Base-by-base conservation (phyloP, 2,113 vertebrate genomes). In the Origma solitaria region DNA sequence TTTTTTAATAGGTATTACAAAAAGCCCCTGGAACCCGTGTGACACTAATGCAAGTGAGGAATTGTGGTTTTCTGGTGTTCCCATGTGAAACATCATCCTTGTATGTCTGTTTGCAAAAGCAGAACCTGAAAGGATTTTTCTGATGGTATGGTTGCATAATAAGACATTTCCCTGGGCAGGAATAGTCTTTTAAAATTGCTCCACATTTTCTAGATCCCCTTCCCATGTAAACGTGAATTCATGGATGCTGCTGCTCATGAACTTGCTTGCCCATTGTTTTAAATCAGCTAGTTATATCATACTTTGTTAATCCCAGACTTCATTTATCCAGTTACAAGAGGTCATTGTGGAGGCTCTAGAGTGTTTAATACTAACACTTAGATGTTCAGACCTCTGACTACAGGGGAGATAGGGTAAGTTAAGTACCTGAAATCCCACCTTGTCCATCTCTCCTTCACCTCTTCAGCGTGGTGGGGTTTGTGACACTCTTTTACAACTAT, bases 11-110 rank as follows among this genome's bases (percentile, higher is more conserved):
- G 64, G 57, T 33, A 24, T 10, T 5, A 1, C 5, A 62, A 30
- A 37, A 54, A 21, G 0, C 0, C 8, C 8, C 37, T 35, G 28
- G 10, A 50, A 2, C 7, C 17, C 20, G 22, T 30, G 13, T n/a
- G 49, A 57, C 5, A 22, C 6, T 8, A 37, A 10, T 18, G 13
- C 35, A 71, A 27, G 11, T 37, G 50, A 64, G 9, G 8, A 61
- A 83, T 44, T 22, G 9, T 17, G 14, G 15, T 53, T 91, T 65
- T 81, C 10, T 58, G 8, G 11, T 49, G 13, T 40, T 91, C 7
- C 17, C 7, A 4, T 9, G 20, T 31, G 33, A 58, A 82, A 70
- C 0, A 4, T 18, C 9, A 2, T 76, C 3, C 4, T 5, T 78
- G 8, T n/a, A n/a, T 51, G 37, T 18, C 1, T 35, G 13, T 45